Evolutionary conservation across 2,888 invertebrate genomes (phyloP).

Genomic region (Azorinus chamasolen): DNA sequence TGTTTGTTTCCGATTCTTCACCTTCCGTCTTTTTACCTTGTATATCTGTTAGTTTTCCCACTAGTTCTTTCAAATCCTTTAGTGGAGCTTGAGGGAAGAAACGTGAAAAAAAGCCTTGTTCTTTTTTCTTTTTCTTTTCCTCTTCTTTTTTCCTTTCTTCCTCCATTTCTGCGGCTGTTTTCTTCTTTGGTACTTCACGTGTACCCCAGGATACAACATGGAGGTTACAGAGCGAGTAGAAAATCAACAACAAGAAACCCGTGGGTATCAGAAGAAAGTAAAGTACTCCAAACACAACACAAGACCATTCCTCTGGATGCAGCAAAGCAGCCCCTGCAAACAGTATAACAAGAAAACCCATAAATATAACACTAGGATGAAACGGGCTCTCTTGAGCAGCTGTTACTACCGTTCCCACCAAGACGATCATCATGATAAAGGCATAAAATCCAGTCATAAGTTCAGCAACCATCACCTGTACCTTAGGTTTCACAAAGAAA

Average conservation of each 20-base stretch:
- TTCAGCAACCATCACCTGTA: slow-evolving; percentile 80
- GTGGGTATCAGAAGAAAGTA: slow-evolving; percentile 84
- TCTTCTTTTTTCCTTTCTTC: slow-evolving; percentile 91
- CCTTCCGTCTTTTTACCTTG: slow-evolving; percentile 50
- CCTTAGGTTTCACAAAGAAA: slow-evolving; percentile 72
- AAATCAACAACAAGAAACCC: slow-evolving; percentile 84
- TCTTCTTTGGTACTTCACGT: slow-evolving; percentile 81
- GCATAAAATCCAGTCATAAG: slow-evolving; percentile 80
- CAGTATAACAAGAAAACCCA: slow-evolving; percentile 74
- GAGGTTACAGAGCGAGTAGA: slow-evolving; percentile 83
- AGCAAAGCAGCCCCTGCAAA: slow-evolving; percentile 77
- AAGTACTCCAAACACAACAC: slow-evolving; percentile 78
- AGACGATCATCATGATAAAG: slow-evolving; percentile 84
- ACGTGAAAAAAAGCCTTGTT: slow-evolving; percentile 88
- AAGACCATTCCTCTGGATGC: slow-evolving; percentile 84
- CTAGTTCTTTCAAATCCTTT: slow-evolving; percentile 72
- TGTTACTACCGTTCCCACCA: slow-evolving; percentile 79
- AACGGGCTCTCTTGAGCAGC: slow-evolving; percentile 75
- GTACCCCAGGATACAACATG: slow-evolving; percentile 85
- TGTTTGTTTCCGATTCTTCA: slow-evolving; percentile 40
- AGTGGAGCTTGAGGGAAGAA: slow-evolving; percentile 54
- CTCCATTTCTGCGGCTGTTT: slow-evolving; percentile 75
- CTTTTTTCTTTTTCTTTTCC: slow-evolving; percentile 91
- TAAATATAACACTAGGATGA: slow-evolving; percentile 83
- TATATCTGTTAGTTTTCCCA: slow-evolving; percentile 51